These are phyloP conservation scores for Porites lobata DNA, from an alignment of 92 coral and sea anemone genomes.

Conservation along the genomic window DNA sequence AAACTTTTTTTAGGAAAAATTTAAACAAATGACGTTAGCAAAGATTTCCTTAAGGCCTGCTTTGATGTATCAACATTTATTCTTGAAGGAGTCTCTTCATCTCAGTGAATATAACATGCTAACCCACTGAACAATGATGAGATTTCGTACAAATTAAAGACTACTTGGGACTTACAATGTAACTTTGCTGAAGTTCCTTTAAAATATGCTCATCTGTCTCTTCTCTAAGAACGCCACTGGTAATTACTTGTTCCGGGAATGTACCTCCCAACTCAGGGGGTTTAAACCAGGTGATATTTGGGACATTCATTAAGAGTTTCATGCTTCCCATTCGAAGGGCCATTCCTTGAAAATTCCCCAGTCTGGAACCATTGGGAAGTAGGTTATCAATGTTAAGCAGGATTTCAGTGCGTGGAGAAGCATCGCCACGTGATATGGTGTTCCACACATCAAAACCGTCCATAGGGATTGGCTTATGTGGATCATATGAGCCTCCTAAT, in stretches of 20 bases:
- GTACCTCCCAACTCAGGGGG: conserved; percentile 65
- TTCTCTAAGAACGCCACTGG: background rate
- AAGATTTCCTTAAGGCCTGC: no score
- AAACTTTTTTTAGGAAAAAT: no score
- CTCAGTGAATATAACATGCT: no score
- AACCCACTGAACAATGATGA: no score
- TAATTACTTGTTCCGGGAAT: background rate
- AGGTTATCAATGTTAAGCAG: conserved; percentile 54
- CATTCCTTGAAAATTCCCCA: conserved; percentile 53
- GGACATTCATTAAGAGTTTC: conserved; percentile 75
- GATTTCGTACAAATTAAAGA: no score
- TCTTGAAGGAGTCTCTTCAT: no score
- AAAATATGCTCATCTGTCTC: conserved; percentile 16
- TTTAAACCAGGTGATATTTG: conserved; percentile 67
- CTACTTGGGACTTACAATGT: background rate
- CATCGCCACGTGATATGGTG: conserved; percentile 49
- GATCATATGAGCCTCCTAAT: conserved; percentile 53
- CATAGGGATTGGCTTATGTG: conserved; percentile 35
- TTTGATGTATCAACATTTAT: no score
- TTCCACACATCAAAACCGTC: conserved; percentile 65
- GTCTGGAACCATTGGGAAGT: conserved; percentile 15
- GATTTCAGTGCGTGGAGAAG: conserved; percentile 65
- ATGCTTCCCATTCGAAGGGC: conserved; percentile 72
- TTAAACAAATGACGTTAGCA: no score
- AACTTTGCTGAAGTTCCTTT: background rate